Conservation (phyloP, 2,888 invertebrate species). For the Polymixis flavicincta region DNA sequence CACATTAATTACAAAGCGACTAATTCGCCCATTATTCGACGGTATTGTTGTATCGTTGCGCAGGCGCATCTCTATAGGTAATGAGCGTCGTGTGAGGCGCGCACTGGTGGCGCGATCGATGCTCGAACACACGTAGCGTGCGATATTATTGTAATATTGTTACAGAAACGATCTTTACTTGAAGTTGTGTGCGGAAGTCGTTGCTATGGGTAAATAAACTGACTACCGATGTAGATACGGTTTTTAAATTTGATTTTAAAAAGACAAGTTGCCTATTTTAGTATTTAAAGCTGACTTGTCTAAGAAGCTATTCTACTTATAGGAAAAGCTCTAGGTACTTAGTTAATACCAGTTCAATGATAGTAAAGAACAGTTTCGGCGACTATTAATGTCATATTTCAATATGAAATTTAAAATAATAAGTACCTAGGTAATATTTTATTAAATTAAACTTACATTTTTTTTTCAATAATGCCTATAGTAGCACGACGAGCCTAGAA, state of each 20-base stretch:
- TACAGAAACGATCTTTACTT: slow-evolving; percentile 37
- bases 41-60: slow-evolving; percentile 45
- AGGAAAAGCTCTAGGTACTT: neutral
- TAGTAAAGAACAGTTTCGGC: neutral
- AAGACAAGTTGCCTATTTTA: neutral
- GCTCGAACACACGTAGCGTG: slow-evolving; percentile 41
- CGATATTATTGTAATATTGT: slow-evolving; percentile 46
- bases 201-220: neutral
- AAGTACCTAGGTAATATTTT: neutral
- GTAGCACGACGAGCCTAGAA: neutral
- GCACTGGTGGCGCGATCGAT: slow-evolving; percentile 55
- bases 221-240: neutral
- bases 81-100: slow-evolving; percentile 63
- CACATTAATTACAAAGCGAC: slow-evolving; percentile 32
- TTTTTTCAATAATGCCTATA: neutral
- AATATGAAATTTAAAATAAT: neutral
- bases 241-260: neutral
- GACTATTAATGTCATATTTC: neutral
- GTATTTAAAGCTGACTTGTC: too few relatives aligned
- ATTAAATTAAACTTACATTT: neutral
- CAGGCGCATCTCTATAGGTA: slow-evolving; percentile 51
- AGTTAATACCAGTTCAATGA: neutral
- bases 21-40: slow-evolving; percentile 45
- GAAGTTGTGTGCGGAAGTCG: slow-evolving; percentile 1
- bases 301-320: too few relatives aligned